Evolutionary conservation across 1,140 invertebrate species (phyloP).

Genomic region (silkworm (Bombyx mori)): ASM3026992v2 NC_085116.1:11452001-11452500

Average conservation of each 20-base stretch:
- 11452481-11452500: conserved; percentile 36
- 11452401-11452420: conserved; percentile 66
- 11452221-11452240: conserved; percentile 68
- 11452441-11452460: conserved; percentile 68
- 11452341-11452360: conserved; percentile 55
- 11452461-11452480: conserved; percentile 52
- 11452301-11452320: conserved; percentile 29
- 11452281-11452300: conserved; percentile 69
- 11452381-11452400: conserved; percentile 50
- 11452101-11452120: conserved; percentile 64
- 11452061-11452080: conserved; percentile 9
- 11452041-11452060: no score
- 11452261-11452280: conserved; percentile 65
- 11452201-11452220: conserved; percentile 69
- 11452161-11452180: conserved; percentile 68
- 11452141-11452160: conserved; percentile 58
- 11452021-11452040: no score
- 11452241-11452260: conserved; percentile 65
- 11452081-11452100: conserved; percentile 43
- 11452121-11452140: conserved; percentile 55
- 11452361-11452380: conserved; percentile 44
- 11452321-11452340: conserved; percentile 51
- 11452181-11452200: conserved; percentile 69
- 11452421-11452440: conserved; percentile 63
- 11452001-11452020: no score